A percentile compares a stretch with the other conserved stretches of the same genome.
phyloP scores from a whole-genome alignment of 2,113 vertebrate species.

The Sylvilagus bachmani region DNA sequence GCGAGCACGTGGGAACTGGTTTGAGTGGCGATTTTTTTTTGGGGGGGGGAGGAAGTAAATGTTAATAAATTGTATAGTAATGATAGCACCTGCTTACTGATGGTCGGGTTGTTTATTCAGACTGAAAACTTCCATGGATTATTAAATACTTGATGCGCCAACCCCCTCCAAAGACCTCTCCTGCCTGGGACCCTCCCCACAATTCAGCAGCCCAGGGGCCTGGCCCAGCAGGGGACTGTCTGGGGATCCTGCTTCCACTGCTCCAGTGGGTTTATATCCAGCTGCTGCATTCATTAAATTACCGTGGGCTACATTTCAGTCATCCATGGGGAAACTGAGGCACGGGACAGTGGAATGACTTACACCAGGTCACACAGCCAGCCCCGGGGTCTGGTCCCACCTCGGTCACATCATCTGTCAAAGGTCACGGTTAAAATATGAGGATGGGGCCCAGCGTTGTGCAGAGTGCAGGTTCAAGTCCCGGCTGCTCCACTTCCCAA shows the following conservation, averaged over 20 bases:
- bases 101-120: not conserved
- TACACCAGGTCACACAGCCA: not conserved
- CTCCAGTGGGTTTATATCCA: not conserved
- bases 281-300: not conserved
- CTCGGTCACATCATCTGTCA: not conserved
- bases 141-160: not conserved
- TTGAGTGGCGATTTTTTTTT: not conserved
- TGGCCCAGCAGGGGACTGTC: too few species aligned
- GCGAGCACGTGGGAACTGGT: not conserved
- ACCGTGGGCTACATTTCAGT: not conserved
- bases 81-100: not conserved
- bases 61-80: not conserved
- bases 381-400: not conserved
- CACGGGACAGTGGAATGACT: not conserved
- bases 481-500: too few species aligned
- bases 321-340: not conserved
- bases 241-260: not conserved
- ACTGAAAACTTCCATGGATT: not conserved
- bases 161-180: not conserved
- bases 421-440: too few species aligned
- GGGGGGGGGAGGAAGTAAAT: accelerated
- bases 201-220: slow-evolving; percentile 29
- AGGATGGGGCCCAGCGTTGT: too few species aligned
- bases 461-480: too few species aligned
- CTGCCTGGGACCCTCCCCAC: not conserved